Percentiles rank a stretch among this genome's conserved stretches.
phyloP scores from a whole-genome alignment of 1,140 invertebrate species.

The Reticulitermes speratus region DNA sequence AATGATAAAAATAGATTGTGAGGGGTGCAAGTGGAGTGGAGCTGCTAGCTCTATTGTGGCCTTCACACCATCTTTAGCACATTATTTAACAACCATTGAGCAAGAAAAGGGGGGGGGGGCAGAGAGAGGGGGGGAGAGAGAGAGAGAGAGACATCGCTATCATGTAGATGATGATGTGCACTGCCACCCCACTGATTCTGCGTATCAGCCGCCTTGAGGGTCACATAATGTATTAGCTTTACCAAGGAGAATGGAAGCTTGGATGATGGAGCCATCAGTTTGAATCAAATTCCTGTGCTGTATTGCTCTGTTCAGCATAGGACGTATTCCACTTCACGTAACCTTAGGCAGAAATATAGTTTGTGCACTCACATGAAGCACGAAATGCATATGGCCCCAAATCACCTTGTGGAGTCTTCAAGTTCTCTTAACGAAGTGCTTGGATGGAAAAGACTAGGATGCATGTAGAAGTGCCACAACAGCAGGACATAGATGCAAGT shows the following conservation, averaged over 20 bases:
- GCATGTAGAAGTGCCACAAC: background rate
- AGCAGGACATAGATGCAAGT: background rate
- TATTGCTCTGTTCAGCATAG: background rate
- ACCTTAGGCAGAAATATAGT: too few species aligned
- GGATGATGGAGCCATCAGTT: background rate
- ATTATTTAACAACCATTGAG: conserved; percentile 27
- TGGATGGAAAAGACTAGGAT: too few species aligned
- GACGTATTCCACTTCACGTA: too few species aligned
- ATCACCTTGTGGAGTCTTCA: too few species aligned
- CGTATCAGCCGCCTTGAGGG: background rate
- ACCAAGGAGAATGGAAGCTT: background rate
- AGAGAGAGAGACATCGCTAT: background rate
- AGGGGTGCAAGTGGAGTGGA: conserved; percentile 4
- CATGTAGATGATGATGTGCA: background rate
- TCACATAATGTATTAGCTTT: background rate
- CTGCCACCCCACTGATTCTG: background rate
- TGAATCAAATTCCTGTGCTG: too few species aligned
- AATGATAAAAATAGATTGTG: conserved; percentile 27
- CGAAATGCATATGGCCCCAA: too few species aligned
- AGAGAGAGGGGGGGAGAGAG: background rate
- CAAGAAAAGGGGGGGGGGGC: conserved; percentile 17
- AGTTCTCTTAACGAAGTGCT: too few species aligned
- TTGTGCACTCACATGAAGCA: too few species aligned
- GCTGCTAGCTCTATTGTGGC: conserved; percentile 22
- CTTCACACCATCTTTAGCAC: background rate